Evolutionary conservation across 2,113 vertebrate genomes (phyloP), one percentile per base, ranked within the genome.

Genomic region (Ifrita kowaldi): DNA sequence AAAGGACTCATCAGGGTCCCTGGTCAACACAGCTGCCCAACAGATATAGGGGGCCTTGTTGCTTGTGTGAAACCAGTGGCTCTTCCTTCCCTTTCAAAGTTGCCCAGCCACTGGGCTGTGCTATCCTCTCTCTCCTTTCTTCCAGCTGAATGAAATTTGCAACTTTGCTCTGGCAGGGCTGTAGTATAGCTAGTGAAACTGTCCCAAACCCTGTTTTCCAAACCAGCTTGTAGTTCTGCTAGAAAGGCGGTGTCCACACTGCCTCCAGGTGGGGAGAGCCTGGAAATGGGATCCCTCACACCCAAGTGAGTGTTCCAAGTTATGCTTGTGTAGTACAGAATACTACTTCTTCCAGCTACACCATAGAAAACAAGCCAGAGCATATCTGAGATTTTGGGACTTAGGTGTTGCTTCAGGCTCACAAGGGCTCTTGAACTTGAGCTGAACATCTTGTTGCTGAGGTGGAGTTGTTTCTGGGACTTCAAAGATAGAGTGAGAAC

Each of bases 211-310:
- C 17, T 35, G 11, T 90, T 87, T 85, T 49, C 52, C 32, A 73
- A 49, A 46, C 10, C 10, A 76, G 28, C 26, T n/a, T n/a, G 14
- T 52, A 41, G 8, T 76, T 83, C 49, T 69, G 13, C 62, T 85
- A 33, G 17, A 47, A 85, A 69, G 23, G 22, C 0, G 0, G 16
- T 52, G 20, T 65, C 20, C 46, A 28, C 1, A 1, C 24, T 44
- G 14, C 20, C 8, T 64, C 6, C n/a, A 24, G 12, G 9, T 57
- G 32, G 9, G 18, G 13, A 90, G 23, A 60, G 7, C 18, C 37
- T 69, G 41, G 32, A 57, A 79, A 64, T 2, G 1, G 74, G 46
- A 19, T 63, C 9, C 2, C 21, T 97, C 28, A 26, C 8, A 21
- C 17, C 26, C 6, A 13, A 71, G 35, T 39, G 82, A 69, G 28